phyloP scores from a whole-genome alignment of 2,113 vertebrate genomes.

The mouse (Mus musculus) region DNA sequence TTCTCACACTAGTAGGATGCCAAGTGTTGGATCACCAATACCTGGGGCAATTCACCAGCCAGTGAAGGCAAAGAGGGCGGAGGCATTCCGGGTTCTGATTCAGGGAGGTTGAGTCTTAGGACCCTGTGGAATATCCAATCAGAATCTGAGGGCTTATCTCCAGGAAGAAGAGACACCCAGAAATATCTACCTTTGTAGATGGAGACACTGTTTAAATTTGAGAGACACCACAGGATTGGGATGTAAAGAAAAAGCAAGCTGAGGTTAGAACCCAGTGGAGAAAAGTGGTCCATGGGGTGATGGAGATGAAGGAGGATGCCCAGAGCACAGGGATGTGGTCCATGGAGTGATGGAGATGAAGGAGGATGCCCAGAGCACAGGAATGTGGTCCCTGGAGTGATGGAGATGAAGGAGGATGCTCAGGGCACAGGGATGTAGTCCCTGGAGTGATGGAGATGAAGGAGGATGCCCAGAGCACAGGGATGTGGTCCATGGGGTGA shows the following conservation, averaged over 20 bases:
- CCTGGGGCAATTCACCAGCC: neutral
- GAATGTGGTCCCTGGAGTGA: neutral
- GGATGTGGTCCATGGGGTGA: neutral
- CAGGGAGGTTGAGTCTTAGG: neutral
- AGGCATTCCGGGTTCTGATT: neutral
- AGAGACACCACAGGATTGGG: neutral
- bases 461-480: neutral
- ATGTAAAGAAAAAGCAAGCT: neutral
- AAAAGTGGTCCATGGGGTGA: neutral
- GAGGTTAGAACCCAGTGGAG: neutral
- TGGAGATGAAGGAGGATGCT: neutral
- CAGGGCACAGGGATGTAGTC: accelerated
- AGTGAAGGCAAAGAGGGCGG: neutral
- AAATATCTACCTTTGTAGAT: neutral
- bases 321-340: accelerated
- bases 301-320: neutral
- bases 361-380: too few relatives aligned
- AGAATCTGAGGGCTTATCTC: neutral
- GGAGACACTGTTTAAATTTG: neutral
- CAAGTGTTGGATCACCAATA: neutral
- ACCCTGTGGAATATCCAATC: neutral
- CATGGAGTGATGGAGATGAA: too few relatives aligned
- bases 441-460: neutral
- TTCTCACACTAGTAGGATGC: accelerated
- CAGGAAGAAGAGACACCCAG: neutral